These are phyloP conservation scores for Callionymus lyra DNA, from an alignment of 2,113 vertebrate species.

Conservation along the genomic window DNA sequence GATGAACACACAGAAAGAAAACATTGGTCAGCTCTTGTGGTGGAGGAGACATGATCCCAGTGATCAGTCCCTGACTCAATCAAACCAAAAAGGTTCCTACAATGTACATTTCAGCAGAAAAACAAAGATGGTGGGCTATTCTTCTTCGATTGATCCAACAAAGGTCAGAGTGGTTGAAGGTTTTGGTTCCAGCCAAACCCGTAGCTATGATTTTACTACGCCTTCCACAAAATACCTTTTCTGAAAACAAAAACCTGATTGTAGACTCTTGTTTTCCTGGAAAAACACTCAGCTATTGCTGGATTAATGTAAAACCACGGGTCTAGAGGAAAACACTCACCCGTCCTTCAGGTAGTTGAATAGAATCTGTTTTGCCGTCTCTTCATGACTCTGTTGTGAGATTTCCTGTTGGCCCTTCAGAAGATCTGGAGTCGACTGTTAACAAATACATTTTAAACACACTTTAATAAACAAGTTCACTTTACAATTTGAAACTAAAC, in stretches of 20 bases:
- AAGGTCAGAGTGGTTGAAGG: background rate
- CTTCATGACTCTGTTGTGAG: constrained; percentile 87
- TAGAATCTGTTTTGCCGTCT: constrained; percentile 95
- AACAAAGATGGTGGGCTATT: constrained; percentile 1
- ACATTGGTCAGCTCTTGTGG: background rate
- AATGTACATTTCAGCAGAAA: no score
- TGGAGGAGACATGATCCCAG: constrained; percentile 10
- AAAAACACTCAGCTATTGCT: background rate
- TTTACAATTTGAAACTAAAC: no score
- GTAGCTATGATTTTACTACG: background rate
- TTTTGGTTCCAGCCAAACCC: constrained; percentile 2
- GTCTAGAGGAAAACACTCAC: constrained; percentile 65
- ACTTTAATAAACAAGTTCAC: no score
- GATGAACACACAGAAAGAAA: constrained; percentile 37
- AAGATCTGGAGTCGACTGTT: constrained; percentile 87
- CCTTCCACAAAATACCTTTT: no score
- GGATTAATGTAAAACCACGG: background rate
- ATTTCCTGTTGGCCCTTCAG: constrained; percentile 90
- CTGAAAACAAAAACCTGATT: no score
- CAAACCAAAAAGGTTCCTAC: no score
- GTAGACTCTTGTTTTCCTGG: no score
- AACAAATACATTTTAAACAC: no score
- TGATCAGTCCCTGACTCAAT: constrained; percentile 7
- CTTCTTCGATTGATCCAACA: no score
- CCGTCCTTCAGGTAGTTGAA: constrained; percentile 95